phyloP scores from a whole-genome alignment of 2,888 invertebrate genomes.

The Zeuzera pyrina region DNA sequence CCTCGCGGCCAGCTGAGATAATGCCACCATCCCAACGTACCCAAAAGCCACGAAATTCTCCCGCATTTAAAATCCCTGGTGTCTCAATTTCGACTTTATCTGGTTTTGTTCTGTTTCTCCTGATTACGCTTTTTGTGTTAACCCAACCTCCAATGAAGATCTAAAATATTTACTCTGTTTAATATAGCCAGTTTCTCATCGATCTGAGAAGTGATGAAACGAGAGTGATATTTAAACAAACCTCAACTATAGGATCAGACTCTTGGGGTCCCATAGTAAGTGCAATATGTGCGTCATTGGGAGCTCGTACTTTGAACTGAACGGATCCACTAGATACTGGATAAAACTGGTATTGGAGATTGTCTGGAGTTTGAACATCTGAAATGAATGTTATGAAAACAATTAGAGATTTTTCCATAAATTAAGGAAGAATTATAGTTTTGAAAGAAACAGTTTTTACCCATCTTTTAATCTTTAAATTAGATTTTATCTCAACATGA shows the following conservation, averaged over 20 bases:
- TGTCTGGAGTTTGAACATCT: constrained; percentile 86
- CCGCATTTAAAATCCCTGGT: constrained; percentile 79
- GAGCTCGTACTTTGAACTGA: constrained; percentile 84
- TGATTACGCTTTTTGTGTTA: constrained; percentile 87
- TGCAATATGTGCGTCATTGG: constrained; percentile 89
- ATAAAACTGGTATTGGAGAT: constrained; percentile 86
- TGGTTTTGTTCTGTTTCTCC: constrained; percentile 83
- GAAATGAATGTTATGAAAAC: constrained; percentile 38
- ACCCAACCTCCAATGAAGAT: constrained; percentile 92
- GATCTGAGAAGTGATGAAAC: not conserved
- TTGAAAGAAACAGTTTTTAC: no score
- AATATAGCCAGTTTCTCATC: not conserved
- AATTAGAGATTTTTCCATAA: no score
- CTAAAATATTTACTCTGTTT: no score
- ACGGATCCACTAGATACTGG: constrained; percentile 79
- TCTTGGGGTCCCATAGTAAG: constrained; percentile 81
- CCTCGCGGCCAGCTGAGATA: constrained; percentile 81
- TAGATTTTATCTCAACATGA: no score
- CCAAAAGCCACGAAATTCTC: constrained; percentile 89
- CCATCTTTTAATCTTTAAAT: no score
- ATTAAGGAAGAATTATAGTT: no score
- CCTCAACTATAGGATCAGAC: constrained; percentile 86
- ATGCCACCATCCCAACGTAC: constrained; percentile 82
- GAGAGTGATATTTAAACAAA: constrained; percentile 21
- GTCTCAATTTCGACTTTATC: constrained; percentile 81